A percentile compares a stretch with the other conserved stretches of the same genome.
phyloP scores from a whole-genome alignment of 92 coral and sea anemone species.

The Pocillopora grandis region DNA sequence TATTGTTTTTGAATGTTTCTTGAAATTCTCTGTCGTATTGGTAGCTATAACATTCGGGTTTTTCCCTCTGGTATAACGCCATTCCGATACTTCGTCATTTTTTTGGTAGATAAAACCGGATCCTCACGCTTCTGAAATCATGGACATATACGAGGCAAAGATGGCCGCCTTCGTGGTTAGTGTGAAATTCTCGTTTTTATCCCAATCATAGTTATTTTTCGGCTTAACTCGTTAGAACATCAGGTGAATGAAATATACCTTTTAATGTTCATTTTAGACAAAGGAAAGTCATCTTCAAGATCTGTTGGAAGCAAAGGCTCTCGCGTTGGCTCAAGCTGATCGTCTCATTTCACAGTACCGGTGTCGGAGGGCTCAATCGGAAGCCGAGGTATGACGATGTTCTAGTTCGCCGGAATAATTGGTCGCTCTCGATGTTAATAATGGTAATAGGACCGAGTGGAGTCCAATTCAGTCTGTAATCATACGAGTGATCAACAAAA shows the following conservation, averaged over 20 bases:
- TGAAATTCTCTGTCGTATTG: too few relatives aligned
- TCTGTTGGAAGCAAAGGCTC: conserved; percentile 90
- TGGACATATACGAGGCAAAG: conserved; percentile 97
- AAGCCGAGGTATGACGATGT: conserved; percentile 78
- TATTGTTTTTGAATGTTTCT: too few relatives aligned
- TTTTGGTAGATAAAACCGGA: conserved; percentile 78
- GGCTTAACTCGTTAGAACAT: too few relatives aligned
- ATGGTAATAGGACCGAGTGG: too few relatives aligned
- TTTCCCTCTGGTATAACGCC: too few relatives aligned
- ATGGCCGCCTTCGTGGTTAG: conserved; percentile 85
- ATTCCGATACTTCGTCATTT: neutral
- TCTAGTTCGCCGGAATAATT: neutral
- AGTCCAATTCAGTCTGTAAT: too few relatives aligned
- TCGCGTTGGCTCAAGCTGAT: conserved; percentile 94
- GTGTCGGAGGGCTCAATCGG: conserved; percentile 96
- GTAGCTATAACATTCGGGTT: too few relatives aligned
- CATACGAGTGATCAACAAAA: too few relatives aligned
- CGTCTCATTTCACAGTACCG: conserved; percentile 96
- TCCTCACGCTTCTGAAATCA: conserved; percentile 94
- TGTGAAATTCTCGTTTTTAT: neutral
- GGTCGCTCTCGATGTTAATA: neutral
- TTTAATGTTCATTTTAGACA: conserved; percentile 57
- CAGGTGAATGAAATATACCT: neutral
- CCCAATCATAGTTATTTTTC: neutral
- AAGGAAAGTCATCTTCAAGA: conserved; percentile 97